Conservation (phyloP, 1,140 invertebrate genomes). For the Anastrepha ludens region DNA sequence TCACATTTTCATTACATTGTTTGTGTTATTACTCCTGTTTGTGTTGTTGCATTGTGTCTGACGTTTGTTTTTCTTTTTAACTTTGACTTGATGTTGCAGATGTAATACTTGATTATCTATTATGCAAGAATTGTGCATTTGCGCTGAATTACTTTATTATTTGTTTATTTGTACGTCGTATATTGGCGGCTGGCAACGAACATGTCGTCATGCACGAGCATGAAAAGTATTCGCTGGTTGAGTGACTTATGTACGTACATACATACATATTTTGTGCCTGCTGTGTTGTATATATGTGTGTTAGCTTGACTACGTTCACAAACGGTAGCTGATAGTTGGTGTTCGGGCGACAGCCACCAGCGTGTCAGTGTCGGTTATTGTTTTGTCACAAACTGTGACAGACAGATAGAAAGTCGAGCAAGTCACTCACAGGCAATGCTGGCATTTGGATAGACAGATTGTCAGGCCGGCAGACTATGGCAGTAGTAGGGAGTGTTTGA, state of each 20-base stretch:
- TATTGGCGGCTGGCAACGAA: not conserved
- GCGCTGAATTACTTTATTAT: conserved; percentile 50
- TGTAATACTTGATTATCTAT: conserved; percentile 22
- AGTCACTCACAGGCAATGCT: not conserved
- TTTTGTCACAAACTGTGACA: conserved; percentile 42
- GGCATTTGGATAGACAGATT: conserved; percentile 34
- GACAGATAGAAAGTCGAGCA: conserved; percentile 30
- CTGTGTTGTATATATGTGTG: not conserved
- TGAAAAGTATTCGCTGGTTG: not conserved
- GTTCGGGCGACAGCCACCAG: not conserved
- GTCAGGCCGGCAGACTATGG: conserved; percentile 7
- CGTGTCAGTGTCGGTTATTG: conserved; percentile 24
- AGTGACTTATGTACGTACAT: not conserved
- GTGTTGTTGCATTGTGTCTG: not conserved
- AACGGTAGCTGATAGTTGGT: conserved; percentile 20
- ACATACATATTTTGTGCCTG: not conserved
- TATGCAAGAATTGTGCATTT: conserved; percentile 15
- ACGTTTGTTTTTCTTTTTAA: not conserved
- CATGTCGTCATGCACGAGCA: not conserved
- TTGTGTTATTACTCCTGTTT: not conserved
- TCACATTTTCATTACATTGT: not conserved
- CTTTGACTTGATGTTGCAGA: not conserved
- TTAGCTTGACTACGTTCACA: not conserved
- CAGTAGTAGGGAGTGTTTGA: conserved; percentile 6
- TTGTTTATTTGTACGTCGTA: not conserved